Percentiles rank a stretch among this genome's conserved stretches.
These are phyloP conservation scores for Agrenia bidenticulata DNA, from an alignment of 2,888 invertebrate species.

Conservation along the genomic window DNA sequence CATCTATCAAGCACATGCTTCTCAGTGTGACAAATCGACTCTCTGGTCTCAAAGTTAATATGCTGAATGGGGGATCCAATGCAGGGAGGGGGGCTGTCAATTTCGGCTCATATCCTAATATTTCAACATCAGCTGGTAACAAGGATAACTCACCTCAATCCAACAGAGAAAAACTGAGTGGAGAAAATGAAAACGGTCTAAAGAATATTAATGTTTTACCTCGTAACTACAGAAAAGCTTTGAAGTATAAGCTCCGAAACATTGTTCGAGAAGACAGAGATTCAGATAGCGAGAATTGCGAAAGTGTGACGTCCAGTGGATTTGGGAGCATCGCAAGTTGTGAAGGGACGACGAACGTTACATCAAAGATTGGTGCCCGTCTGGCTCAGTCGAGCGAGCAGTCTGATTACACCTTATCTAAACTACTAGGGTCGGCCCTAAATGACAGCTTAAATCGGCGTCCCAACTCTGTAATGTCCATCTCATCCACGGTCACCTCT, in stretches of 20 bases:
- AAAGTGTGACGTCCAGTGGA: slow-evolving; percentile 50
- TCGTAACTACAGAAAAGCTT: slow-evolving; percentile 56
- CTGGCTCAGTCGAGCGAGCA: slow-evolving; percentile 65
- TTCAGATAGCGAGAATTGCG: slow-evolving; percentile 52
- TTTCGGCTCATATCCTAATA: slow-evolving; percentile 51
- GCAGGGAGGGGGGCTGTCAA: slow-evolving; percentile 30
- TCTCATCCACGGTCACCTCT: slow-evolving; percentile 58
- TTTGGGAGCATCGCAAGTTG: slow-evolving; percentile 51
- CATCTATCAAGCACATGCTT: slow-evolving; percentile 54
- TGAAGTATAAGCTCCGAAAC: slow-evolving; percentile 55
- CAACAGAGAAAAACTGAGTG: slow-evolving; percentile 50
- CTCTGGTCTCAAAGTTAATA: slow-evolving; percentile 50
- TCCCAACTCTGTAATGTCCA: slow-evolving; percentile 61
- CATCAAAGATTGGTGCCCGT: slow-evolving; percentile 62
- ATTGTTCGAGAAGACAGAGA: slow-evolving; percentile 53
- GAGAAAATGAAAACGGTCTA: slow-evolving; percentile 53
- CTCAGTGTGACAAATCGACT: slow-evolving; percentile 53
- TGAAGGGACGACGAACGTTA: slow-evolving; percentile 48
- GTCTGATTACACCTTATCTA: slow-evolving; percentile 81
- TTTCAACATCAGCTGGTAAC: slow-evolving; percentile 29
- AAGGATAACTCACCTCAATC: slow-evolving; percentile 39
- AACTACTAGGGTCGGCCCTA: slow-evolving; percentile 61
- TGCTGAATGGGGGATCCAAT: slow-evolving; percentile 46
- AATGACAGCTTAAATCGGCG: slow-evolving; percentile 52
- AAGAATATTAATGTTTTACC: slow-evolving; percentile 45